Base-by-base conservation (phyloP, 2,113 vertebrate species). In the Oncorhynchus nerka region DNA sequence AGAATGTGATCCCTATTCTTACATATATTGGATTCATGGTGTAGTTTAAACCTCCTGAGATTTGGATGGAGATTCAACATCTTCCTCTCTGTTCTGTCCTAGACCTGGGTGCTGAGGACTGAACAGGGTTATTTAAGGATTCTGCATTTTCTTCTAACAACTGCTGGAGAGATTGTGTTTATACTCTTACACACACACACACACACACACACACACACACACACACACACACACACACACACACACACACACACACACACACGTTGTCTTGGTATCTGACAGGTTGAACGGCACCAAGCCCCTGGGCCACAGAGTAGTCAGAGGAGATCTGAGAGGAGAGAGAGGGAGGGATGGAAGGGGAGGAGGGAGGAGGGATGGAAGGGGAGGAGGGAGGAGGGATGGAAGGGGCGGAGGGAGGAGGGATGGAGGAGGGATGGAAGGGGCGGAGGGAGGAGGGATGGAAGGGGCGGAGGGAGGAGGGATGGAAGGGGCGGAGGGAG, bases 81-180 rank as follows among this genome's bases (percentile, higher is more conserved):
- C 9, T 45, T 45, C 9, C 9, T 45, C 69, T 72, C 55, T 69
- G 70, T 82, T 80, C 76, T 68, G 68, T 76, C 75, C 68, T n/a
- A 4, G 71, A 45, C 16, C 2, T 26, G 28, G 68, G 67, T 68
- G 65, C 71, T 78, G 74, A 9, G 39, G 2, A 83, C 73, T 39
- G 13, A 70, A 75, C 20, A 78, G 62, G 73, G 78, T 73, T 84
- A 76, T 75, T 85, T 75, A 76, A 81, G 79, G 74, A 78, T 82
- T 86, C 79, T 81, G 51, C 64, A 49, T 70, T 77, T 62, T 48
- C 32, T 70, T 70, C 61, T 75, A 30, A 55, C 51, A 13, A n/a
- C 81, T 74, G 85, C 75, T 49, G 61, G 71, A 71, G 24, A 62
- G 51, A 26, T 55, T 64, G 19, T 34, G 19, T 34, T 28, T 1